phyloP scores from a whole-genome alignment of 2,113 vertebrate species.

The Mugil cephalus region DNA sequence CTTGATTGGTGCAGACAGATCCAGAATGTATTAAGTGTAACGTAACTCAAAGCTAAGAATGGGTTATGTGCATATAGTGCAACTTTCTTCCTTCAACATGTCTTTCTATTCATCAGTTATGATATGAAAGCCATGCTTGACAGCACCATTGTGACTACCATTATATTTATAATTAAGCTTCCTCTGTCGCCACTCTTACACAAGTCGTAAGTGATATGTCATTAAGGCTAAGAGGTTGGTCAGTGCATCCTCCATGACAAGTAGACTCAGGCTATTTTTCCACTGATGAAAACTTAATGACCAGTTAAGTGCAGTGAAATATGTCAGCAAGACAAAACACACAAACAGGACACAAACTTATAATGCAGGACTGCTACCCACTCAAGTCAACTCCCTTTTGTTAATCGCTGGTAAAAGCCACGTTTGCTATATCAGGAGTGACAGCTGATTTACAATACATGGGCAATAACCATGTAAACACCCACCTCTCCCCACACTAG shows the following conservation, averaged over 20 bases:
- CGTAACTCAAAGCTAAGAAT: background rate
- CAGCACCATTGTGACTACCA: background rate
- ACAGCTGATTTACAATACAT: background rate
- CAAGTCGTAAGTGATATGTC: background rate
- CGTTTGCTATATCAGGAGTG: background rate
- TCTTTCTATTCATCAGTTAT: background rate
- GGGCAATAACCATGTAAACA: background rate
- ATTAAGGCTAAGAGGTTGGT: constrained; percentile 2
- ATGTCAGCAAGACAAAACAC: too few relatives aligned
- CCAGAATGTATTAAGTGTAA: background rate
- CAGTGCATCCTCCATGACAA: background rate
- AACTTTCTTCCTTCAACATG: background rate
- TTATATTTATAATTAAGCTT: constrained; percentile 1
- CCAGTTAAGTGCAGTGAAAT: too few relatives aligned
- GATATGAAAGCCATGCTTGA: background rate
- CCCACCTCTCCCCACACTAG: background rate
- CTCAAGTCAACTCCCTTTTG: too few relatives aligned
- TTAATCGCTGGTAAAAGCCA: too few relatives aligned
- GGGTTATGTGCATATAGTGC: background rate
- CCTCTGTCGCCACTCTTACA: background rate
- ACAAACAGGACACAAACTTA: too few relatives aligned
- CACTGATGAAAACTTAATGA: background rate
- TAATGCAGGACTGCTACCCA: too few relatives aligned
- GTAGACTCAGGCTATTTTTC: background rate
- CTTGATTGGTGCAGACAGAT: background rate